phyloP scores from a whole-genome alignment of 2,888 invertebrate genomes.

The Leuctra nigra region DNA sequence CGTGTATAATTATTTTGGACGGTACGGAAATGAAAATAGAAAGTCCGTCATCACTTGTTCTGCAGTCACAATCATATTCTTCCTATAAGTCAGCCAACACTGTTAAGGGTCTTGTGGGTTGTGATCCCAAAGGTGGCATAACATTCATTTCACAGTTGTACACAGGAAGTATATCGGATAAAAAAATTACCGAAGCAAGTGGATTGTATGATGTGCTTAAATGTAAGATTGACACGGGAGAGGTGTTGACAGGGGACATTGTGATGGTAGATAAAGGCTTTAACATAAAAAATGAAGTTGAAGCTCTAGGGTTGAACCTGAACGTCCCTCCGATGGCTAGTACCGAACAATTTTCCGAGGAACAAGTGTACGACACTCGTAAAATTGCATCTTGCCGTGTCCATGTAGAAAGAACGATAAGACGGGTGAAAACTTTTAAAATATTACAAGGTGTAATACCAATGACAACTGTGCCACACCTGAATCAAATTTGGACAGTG shows the following conservation, averaged over 20 bases:
- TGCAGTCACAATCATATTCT: conserved; percentile 13
- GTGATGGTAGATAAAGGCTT: conserved; percentile 15
- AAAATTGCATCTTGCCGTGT: conserved; percentile 2
- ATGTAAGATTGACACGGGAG: neutral
- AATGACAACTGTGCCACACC: neutral
- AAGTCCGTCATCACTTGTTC: conserved; percentile 11
- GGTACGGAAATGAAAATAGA: conserved; percentile 15
- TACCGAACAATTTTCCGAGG: conserved; percentile 1
- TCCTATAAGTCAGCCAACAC: conserved; percentile 10
- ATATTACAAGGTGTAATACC: neutral
- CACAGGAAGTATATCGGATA: conserved; percentile 10
- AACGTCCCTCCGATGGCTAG: conserved; percentile 13
- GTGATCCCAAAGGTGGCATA: conserved; percentile 8
- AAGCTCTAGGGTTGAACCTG: neutral
- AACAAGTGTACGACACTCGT: neutral
- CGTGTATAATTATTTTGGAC: conserved; percentile 6
- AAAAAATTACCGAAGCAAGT: conserved; percentile 6
- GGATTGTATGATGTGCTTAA: conserved; percentile 11
- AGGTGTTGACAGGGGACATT: conserved; percentile 4
- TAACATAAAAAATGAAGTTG: conserved; percentile 6
- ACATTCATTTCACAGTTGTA: conserved; percentile 9
- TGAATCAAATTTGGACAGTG: neutral
- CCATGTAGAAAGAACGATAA: neutral
- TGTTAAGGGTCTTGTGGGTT: conserved; percentile 13
- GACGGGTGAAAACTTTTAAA: neutral